Percentiles rank a stretch among this genome's conserved stretches.
Evolutionary conservation across 2,113 vertebrate species (phyloP).

Genomic region (Heptranchias perlo): DNA sequence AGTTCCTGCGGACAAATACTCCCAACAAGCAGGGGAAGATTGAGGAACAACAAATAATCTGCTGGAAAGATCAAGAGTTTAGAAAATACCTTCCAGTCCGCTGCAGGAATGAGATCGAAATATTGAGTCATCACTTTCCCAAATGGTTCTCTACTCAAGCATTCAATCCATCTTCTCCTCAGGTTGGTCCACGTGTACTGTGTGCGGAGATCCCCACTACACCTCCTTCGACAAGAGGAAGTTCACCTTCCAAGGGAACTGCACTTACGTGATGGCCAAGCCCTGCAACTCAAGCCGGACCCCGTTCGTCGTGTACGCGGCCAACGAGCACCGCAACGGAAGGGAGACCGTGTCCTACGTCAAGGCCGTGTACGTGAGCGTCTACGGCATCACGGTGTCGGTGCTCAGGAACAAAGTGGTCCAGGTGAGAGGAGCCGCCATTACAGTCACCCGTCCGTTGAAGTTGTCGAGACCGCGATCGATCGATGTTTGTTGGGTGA

Average conservation of each 20-base stretch:
- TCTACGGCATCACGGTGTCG: constrained; percentile 53
- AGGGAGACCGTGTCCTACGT: constrained; percentile 55
- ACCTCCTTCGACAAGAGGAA: constrained; percentile 33
- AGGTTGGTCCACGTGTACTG: background rate
- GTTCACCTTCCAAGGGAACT: constrained; percentile 38
- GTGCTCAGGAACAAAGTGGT: constrained; percentile 61
- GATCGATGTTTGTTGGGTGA: background rate
- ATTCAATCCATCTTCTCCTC: background rate
- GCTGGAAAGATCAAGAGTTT: too few species aligned
- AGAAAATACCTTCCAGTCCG: too few species aligned
- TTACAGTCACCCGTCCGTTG: background rate
- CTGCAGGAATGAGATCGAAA: too few species aligned
- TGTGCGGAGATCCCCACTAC: constrained; percentile 38
- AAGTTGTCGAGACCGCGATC: background rate
- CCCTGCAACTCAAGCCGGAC: background rate
- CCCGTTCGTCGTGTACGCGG: constrained; percentile 54
- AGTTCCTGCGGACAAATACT: too few species aligned
- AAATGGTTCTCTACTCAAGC: too few species aligned
- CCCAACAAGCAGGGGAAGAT: background rate
- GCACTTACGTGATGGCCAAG: constrained; percentile 35
- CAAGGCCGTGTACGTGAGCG: constrained; percentile 61
- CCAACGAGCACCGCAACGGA: constrained; percentile 63
- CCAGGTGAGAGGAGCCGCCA: constrained; percentile 50
- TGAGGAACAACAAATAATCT: background rate
- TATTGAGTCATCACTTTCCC: too few species aligned